Evolutionary conservation across 2,113 vertebrate species (phyloP), one percentile per base, ranked within the genome.

Genomic region (Megaceryle maxima): DNA sequence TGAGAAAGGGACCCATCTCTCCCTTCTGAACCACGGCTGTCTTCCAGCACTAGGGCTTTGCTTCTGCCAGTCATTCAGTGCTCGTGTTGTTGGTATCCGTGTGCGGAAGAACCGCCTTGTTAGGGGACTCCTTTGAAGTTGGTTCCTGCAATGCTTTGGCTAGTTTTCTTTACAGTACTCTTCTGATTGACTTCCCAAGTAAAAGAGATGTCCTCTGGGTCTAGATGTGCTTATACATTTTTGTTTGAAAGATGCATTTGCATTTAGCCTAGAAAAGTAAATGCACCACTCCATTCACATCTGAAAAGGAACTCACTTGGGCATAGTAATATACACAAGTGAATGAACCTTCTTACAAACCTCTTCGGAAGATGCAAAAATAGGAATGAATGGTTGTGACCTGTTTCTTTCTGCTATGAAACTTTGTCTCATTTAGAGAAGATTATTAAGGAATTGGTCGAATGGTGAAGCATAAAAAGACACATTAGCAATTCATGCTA

Each of bases 191-290:
- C 70, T 95, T 95, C 72, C 64, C 80, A 28, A 96, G 72, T 48
- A 13, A 74, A 90, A 82, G 89, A 92, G 83, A 39, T 29, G 37
- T 92, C 80, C 73, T 97, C 95, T 91, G 90, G 66, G 94, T 96
- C 96, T 97, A 31, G 56, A 16, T 79, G 59, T 59, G 77, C 90
- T 96, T 94, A 88, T 37, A 78, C 68, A 44, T 95, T 97, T 96
- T 96, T 96, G 90, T 97, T 97, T 92, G 95, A 96, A 95, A 95
- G 96, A 95, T 63, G 88, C 97, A 91, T 97, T 97, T 97, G 96
- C 89, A 93, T 94, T 95, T 94, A 91, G 57, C 87, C 78, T 67
- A 89, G 83, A 95, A 96, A 96, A 94, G 95, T 72, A 93, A 96
- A 96, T 83, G 95, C 57, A 74, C 43, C 95, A 74, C 87, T 82